These are phyloP conservation scores for Brenthis hecate DNA, from an alignment of 2,888 invertebrate genomes.

Conservation along the genomic window DNA sequence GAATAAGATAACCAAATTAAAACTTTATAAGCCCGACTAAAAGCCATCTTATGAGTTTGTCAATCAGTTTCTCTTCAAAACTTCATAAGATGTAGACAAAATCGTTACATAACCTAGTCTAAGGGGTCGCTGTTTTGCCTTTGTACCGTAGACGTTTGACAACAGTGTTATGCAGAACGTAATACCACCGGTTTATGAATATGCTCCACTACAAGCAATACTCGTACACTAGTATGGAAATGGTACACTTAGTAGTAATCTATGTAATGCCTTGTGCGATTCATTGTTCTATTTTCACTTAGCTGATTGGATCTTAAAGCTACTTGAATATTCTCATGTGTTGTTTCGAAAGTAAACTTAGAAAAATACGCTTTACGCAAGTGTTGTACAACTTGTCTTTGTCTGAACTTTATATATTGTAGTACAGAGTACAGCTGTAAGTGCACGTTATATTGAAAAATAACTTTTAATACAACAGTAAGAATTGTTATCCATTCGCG, in stretches of 20 bases:
- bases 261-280: constrained; percentile 21
- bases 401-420: background rate
- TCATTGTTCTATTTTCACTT: constrained; percentile 28
- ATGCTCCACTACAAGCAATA: constrained; percentile 19
- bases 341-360: background rate
- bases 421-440: background rate
- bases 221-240: constrained; percentile 14
- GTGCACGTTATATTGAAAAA: too few species aligned
- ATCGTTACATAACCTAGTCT: constrained; percentile 21
- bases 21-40: background rate
- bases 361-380: background rate
- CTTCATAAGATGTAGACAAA: constrained; percentile 22
- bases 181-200: constrained; percentile 40
- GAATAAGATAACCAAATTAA: background rate
- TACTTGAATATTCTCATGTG: constrained; percentile 14
- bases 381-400: background rate
- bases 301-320: constrained; percentile 27
- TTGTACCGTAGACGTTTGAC: constrained; percentile 24
- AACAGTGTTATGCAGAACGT: constrained; percentile 27
- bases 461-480: too few species aligned
- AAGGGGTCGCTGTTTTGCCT: constrained; percentile 22
- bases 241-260: constrained; percentile 17
- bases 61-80: constrained; percentile 10
- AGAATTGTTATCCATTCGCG: too few species aligned
- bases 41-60: constrained; percentile 1